Evolutionary conservation across 2,797 vertebrate genomes (phyloP).

Genomic region (Argya squamiceps): DNA sequence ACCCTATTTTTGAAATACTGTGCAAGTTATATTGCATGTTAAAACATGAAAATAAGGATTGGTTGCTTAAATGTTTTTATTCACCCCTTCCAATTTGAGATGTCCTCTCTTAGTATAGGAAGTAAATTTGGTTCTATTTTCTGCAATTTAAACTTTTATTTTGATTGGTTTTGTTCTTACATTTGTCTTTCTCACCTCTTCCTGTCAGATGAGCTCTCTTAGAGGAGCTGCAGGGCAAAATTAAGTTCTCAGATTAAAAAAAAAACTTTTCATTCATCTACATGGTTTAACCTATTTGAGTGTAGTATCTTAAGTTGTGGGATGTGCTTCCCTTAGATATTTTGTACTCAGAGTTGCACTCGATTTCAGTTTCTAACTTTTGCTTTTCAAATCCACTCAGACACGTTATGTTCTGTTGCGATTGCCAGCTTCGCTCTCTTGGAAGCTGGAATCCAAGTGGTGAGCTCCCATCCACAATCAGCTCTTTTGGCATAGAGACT

Average conservation of each 20-base stretch:
- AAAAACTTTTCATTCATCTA: not conserved
- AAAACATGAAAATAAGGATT: not conserved
- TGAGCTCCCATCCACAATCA: not conserved
- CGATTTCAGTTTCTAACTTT: not conserved
- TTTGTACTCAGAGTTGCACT: not conserved
- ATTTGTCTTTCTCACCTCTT: not conserved
- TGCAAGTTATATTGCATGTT: not conserved
- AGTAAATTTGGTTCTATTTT: not conserved
- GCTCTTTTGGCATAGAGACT: not conserved
- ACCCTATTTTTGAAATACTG: not conserved
- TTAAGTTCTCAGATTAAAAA: not conserved
- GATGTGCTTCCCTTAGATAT: not conserved
- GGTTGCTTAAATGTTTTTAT: not conserved
- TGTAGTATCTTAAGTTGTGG: not conserved
- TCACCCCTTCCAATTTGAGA: not conserved
- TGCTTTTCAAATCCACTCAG: not conserved
- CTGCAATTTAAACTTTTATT: not conserved
- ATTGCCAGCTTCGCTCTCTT: not conserved
- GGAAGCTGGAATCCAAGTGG: not conserved
- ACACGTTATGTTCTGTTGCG: accelerated
- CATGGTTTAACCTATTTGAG: not conserved
- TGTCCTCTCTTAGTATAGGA: not conserved
- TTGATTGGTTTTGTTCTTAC: not conserved
- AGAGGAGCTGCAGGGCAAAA: not conserved
- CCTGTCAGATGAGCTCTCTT: no score